Conservation (phyloP, 2,113 vertebrate genomes). For the Phalacrocorax brasilianus region DNA sequence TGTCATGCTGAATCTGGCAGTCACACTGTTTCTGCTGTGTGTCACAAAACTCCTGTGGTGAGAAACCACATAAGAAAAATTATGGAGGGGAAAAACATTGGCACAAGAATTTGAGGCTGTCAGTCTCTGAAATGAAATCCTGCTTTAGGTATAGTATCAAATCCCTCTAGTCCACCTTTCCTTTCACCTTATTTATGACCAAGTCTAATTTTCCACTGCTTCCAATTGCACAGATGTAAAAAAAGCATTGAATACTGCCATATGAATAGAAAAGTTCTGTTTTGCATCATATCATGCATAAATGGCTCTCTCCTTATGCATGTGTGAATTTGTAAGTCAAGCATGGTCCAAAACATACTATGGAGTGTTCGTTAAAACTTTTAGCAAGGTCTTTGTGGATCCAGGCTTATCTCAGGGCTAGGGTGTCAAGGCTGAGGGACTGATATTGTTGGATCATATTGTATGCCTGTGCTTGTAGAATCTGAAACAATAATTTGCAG, state of each 20-base stretch:
- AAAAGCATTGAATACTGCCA: neutral
- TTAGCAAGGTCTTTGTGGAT: neutral
- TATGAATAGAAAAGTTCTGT: neutral
- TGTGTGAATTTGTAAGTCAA: neutral
- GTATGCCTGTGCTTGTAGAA: neutral
- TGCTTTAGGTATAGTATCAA: neutral
- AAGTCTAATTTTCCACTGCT: neutral
- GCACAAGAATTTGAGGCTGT: neutral
- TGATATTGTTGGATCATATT: neutral
- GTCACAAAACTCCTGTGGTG: neutral
- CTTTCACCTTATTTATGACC: neutral
- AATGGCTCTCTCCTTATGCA: neutral
- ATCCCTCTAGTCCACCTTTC: neutral
- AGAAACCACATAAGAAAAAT: neutral
- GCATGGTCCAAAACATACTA: neutral
- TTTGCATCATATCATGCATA: neutral
- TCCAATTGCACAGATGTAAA: neutral
- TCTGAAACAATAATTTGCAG: neutral
- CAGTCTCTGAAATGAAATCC: neutral
- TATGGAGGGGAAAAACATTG: neutral
- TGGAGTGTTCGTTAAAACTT: neutral
- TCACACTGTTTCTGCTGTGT: neutral
- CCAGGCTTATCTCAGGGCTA: neutral
- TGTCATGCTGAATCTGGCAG: neutral
- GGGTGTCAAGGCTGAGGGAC: neutral